phyloP scores from a whole-genome alignment of 2,888 invertebrate genomes.

The Gari tellinella region DNA sequence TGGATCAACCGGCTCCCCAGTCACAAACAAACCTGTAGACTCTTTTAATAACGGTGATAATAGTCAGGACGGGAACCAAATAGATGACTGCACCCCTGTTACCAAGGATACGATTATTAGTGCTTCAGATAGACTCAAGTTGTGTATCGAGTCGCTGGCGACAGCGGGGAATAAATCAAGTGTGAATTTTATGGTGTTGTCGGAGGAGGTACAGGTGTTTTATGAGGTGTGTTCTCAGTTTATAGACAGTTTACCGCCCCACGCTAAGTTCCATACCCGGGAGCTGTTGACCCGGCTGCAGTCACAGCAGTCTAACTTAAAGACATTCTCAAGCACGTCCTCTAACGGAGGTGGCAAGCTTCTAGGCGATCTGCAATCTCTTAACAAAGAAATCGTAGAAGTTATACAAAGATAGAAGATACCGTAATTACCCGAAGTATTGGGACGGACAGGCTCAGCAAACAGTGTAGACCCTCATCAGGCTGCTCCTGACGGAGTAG shows the following conservation, averaged over 20 bases:
- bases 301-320: conserved; percentile 75
- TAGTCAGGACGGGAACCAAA: conserved; percentile 38
- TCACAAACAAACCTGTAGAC: conserved; percentile 29
- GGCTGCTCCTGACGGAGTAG: too few species aligned
- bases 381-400: conserved; percentile 85
- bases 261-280: conserved; percentile 94
- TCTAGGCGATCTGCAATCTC: conserved; percentile 74
- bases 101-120: conserved; percentile 73
- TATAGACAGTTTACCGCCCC: conserved; percentile 93
- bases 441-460: too few species aligned
- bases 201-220: conserved; percentile 91
- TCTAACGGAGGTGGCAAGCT: conserved; percentile 72
- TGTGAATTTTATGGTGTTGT: conserved; percentile 91
- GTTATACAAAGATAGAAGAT: conserved; percentile 87
- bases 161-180: conserved; percentile 79
- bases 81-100: conserved; percentile 61
- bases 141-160: conserved; percentile 76
- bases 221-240: conserved; percentile 93
- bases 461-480: too few species aligned
- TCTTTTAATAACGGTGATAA: conserved; percentile 48
- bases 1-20: conserved; percentile 41
- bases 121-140: conserved; percentile 71
- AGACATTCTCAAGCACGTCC: conserved; percentile 75
- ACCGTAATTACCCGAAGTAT: too few species aligned
- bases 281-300: conserved; percentile 83